These are phyloP conservation scores for Empidonax alnorum DNA, from an alignment of 2,113 vertebrate species.

Conservation along the genomic window DNA sequence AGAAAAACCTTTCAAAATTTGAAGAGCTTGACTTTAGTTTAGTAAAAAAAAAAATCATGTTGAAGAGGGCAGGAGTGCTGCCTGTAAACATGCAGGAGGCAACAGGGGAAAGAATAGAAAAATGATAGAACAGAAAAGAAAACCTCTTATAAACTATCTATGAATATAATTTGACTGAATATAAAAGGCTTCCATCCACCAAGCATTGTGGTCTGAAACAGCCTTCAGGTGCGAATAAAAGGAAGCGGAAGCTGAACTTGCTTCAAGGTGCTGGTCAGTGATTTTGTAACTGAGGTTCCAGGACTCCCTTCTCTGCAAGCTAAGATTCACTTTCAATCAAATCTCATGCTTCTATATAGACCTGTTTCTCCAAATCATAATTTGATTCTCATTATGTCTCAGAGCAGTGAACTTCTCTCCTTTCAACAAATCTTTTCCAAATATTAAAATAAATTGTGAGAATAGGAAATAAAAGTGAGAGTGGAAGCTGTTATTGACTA, in stretches of 20 bases:
- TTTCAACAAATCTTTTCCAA: not conserved
- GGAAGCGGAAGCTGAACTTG: not conserved
- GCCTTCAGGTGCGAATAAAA: fast-evolving
- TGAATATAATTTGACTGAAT: not conserved
- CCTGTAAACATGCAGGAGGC: not conserved
- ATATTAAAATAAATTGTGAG: not conserved
- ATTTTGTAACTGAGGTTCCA: not conserved
- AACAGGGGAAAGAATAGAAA: not conserved
- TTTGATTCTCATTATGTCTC: not conserved
- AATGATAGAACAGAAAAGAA: not conserved
- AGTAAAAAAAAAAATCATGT: not conserved
- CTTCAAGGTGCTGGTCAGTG: not conserved
- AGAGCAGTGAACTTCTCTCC: not conserved
- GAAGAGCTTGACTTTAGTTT: not conserved
- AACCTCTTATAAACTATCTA: not conserved
- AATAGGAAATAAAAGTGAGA: not conserved
- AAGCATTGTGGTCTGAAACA: not conserved
- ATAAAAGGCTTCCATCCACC: not conserved
- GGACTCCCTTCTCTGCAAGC: not conserved
- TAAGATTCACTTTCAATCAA: not conserved
- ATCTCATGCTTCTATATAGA: not conserved
- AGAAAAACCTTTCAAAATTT: not conserved
- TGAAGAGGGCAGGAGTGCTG: not conserved
- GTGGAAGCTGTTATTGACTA: not conserved
- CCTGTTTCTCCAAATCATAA: not conserved